Evolutionary conservation across 1,140 invertebrate genomes (phyloP).

Genomic region (Leucophenga varia): DNA sequence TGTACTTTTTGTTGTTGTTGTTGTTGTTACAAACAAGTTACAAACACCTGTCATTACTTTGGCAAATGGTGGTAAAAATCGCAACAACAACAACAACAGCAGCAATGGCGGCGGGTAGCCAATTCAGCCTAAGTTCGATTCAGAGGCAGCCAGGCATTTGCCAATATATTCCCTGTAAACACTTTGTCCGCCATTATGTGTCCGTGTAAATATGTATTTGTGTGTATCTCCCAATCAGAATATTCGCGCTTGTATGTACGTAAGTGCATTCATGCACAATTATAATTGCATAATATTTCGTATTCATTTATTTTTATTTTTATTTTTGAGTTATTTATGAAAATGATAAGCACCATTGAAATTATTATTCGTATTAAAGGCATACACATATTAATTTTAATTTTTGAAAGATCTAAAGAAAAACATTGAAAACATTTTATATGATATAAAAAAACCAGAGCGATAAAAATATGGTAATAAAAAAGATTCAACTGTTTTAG

Average conservation of each 20-base stretch:
- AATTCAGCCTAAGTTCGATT: constrained; percentile 1
- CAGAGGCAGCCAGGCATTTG: neutral
- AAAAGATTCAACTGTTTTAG: too few species aligned
- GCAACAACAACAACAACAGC: constrained; percentile 1
- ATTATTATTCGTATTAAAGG: constrained; percentile 46
- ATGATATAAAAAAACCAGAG: too few species aligned
- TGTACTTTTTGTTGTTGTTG: neutral
- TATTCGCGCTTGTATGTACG: too few species aligned
- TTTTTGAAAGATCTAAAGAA: too few species aligned
- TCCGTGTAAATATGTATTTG: constrained; percentile 2
- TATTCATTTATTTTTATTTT: constrained; percentile 3
- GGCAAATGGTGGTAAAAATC: constrained; percentile 30
- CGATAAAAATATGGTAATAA: too few species aligned
- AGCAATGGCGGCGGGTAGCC: too few species aligned
- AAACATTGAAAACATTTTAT: too few species aligned
- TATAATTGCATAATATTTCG: constrained; percentile 42
- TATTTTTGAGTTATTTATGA: constrained; percentile 46
- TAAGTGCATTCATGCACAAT: constrained; percentile 11
- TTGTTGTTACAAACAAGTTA: constrained; percentile 41
- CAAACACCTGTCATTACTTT: constrained; percentile 53
- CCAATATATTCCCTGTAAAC: neutral
- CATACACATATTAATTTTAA: too few species aligned
- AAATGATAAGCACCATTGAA: constrained; percentile 50
- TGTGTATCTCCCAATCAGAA: too few species aligned
- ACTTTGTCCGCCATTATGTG: constrained; percentile 13